Base-by-base conservation (phyloP, 2,113 vertebrate species). In the Bombycilla garrulus region DNA sequence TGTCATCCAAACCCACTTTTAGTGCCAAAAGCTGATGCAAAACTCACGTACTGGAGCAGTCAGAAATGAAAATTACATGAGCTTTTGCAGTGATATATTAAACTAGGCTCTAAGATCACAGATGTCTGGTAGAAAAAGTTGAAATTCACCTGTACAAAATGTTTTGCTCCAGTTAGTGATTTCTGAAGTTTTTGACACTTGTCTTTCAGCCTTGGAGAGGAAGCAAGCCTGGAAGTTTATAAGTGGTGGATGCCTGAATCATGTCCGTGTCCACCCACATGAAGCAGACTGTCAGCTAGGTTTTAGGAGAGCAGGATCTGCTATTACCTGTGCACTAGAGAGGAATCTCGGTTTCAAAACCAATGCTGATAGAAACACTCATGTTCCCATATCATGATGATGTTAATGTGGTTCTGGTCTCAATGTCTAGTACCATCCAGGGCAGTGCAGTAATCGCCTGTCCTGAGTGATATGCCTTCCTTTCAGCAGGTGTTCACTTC, bases 21-120 rank as follows among this genome's bases (percentile, higher is more conserved):
- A 86, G 35, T 92, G 74, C 92, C 89, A 93, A 95, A 93, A 94
- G 15, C 84, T 92, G 86, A 88, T 62, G 57, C 45, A 92, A 73
- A 90, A 36, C 64, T 88, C 58, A 65, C 73, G 6, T 83, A 81
- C 29, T 60, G 72, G 36, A 93, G 60, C 58, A 74, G 60, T 66
- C 54, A 61, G 71, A 91, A 90, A 82, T 53, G 33, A 92, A 90
- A 92, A 86, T 64, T 71, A 11, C 67, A 24, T 82, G 36, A 48
- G 71, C 92, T 71, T 92, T 86, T 91, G 38, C 48, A 62, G 35
- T 56, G 45, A 62, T 79, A 14, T 81, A 91, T 93, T 81, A 93
- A 92, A 89, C 71, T 65, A 72, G 19, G 21, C 14, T 81, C 25
- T 57, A 71, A 57, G 36, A 90, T 86, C 54, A 22, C 29, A 78